Conservation (phyloP, 2,113 vertebrate species). For the Numenius arquata region DNA sequence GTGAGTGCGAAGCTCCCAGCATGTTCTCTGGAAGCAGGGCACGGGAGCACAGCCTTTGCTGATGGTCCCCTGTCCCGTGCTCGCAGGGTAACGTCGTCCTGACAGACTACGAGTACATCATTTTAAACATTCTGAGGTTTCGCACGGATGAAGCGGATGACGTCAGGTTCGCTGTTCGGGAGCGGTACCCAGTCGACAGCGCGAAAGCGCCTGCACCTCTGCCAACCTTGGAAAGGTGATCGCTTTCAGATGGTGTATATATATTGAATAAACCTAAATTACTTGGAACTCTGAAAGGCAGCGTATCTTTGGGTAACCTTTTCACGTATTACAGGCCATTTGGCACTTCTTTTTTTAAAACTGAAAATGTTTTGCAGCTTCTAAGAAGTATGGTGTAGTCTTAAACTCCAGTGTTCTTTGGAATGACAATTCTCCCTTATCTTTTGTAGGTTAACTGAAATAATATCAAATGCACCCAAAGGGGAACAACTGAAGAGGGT, state of each 20-base stretch:
- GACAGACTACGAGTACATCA: constrained; percentile 88
- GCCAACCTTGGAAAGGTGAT: constrained; percentile 82
- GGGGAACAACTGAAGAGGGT: constrained; percentile 91
- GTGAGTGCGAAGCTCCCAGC: constrained; percentile 67
- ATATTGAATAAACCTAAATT: background rate
- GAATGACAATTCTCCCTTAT: fast-evolving
- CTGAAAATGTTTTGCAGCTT: background rate
- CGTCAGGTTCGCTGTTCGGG: constrained; percentile 93
- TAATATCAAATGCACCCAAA: constrained; percentile 78
- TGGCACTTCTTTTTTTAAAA: background rate
- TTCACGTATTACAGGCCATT: fast-evolving
- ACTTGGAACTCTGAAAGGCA: background rate
- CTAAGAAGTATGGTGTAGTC: fast-evolving
- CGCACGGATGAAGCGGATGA: constrained; percentile 88
- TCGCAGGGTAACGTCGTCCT: constrained; percentile 92
- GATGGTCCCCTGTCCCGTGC: background rate
- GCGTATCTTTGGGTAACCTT: background rate
- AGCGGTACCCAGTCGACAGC: constrained; percentile 87
- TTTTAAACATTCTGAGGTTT: constrained; percentile 94
- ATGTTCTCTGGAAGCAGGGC: fast-evolving
- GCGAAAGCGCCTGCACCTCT: constrained; percentile 80
- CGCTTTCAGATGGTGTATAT: fast-evolving
- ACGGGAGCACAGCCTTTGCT: fast-evolving
- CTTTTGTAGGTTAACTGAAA: constrained; percentile 83
- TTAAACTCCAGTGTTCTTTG: background rate